Conservation (phyloP, 2,113 vertebrate species). For the Amia ocellicauda region DNA sequence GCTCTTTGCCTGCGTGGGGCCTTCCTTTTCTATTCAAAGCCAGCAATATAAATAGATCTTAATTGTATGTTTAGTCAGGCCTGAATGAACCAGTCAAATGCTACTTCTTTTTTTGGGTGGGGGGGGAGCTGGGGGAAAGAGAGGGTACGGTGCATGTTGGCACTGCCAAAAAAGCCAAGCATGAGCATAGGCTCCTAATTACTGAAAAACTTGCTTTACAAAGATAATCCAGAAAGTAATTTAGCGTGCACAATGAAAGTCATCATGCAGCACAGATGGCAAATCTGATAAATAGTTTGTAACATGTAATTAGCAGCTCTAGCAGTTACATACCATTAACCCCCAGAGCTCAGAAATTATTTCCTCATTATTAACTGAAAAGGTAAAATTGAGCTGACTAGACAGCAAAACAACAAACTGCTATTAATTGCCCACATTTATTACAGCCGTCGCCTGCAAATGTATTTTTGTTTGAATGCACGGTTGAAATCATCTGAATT, state of each 20-base stretch:
- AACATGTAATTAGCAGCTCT: conserved; percentile 98
- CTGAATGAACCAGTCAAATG: conserved; percentile 56
- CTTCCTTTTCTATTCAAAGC: no score
- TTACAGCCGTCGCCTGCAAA: conserved; percentile 81
- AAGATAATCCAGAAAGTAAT: conserved; percentile 99
- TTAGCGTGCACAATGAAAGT: conserved; percentile 93
- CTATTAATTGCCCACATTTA: conserved; percentile 86
- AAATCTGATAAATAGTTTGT: conserved; percentile 99
- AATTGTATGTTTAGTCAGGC: conserved; percentile 48
- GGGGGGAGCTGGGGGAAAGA: no score
- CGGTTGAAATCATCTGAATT: conserved; percentile 76
- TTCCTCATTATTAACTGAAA: conserved; percentile 97
- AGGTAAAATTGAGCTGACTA: conserved; percentile 98
- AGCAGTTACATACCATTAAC: conserved; percentile 99
- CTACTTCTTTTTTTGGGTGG: conserved; percentile 52
- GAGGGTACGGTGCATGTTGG: no score
- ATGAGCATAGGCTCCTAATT: conserved; percentile 90
- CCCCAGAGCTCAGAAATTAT: conserved; percentile 97
- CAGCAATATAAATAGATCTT: no score
- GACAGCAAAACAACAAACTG: conserved; percentile 94
- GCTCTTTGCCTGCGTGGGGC: no score
- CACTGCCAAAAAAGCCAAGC: conserved; percentile 75
- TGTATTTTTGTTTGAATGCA: conserved; percentile 66
- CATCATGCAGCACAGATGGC: conserved; percentile 92
- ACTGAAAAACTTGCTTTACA: conserved; percentile 98